These are phyloP conservation scores for Etheostoma cragini DNA, from an alignment of 2,113 vertebrate species.

Conservation along the genomic window DNA sequence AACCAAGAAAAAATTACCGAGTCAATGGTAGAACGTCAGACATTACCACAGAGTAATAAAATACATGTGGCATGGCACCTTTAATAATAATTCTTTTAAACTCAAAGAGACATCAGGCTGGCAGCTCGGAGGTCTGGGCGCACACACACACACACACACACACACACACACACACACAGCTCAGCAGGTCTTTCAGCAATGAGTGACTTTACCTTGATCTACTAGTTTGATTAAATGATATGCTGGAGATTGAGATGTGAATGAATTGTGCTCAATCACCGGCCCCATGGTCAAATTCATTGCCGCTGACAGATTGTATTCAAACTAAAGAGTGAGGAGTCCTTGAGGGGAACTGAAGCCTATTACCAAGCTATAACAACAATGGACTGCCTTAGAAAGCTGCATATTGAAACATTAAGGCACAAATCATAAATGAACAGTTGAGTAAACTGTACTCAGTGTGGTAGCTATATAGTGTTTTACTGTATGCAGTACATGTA, in stretches of 20 bases:
- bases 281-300: slow-evolving; percentile 51
- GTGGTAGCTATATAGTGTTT: slow-evolving; percentile 12
- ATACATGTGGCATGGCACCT: too few species aligned
- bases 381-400: slow-evolving; percentile 48
- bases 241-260: slow-evolving; percentile 55
- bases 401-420: slow-evolving; percentile 15
- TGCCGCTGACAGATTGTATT: slow-evolving; percentile 44
- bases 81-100: not conserved
- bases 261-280: slow-evolving; percentile 42
- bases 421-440: slow-evolving; percentile 24
- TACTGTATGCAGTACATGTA: not conserved
- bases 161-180: not conserved
- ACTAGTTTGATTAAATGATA: slow-evolving; percentile 60
- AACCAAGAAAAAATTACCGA: too few species aligned
- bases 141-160: not conserved
- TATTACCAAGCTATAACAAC: slow-evolving; percentile 62
- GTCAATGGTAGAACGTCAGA: too few species aligned
- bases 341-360: slow-evolving; percentile 64
- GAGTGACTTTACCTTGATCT: slow-evolving; percentile 65
- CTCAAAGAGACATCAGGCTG: not conserved
- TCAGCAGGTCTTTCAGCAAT: slow-evolving; percentile 9
- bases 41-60: too few species aligned
- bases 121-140: not conserved
- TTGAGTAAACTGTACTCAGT: not conserved
- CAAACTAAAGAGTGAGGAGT: slow-evolving; percentile 53